Evolutionary conservation across 37 sponge, comb jelly and placozoan genomes (phyloP), one percentile per base, ranked within the genome.

Genomic region (Beroe ovata): DNA sequence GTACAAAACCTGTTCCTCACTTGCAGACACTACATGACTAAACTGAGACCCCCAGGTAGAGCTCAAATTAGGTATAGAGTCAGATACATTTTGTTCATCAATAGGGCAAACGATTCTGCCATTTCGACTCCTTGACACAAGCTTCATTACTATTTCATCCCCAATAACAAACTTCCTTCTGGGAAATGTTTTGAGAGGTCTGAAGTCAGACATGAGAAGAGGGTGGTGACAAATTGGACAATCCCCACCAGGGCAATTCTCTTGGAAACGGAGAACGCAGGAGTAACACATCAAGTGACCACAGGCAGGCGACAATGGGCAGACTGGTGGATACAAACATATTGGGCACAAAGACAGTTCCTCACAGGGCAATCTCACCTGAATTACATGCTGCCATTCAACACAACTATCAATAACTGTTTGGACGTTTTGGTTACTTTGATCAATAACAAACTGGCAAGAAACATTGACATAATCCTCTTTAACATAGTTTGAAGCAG

Each of bases 311-410:
- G 54, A 26, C 22, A 77, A n/a, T 4, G 84, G 84, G 23, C 84
- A 77, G 3, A 42, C 23, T 14, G 96, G 96, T 34, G 94, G 94
- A 88, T 93, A 93, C 38, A 96, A 90, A 64, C 96, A 96, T 19
- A 96, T 96, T 0, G 96, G 96, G 89, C 96, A 96, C 35, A 93
- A 94, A 16, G 96, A 91, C 77, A 94, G 91, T 41, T 96, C 91
- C 72, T 93, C 91, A 89, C 96, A 95, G 36, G 92, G 92, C 40
- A 94, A 71, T 59, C 96, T 37, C 28, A 77, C 84, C 21, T 77
- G 84, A 40, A 77, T 8, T 3, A 77, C 84, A 42, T 77, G 54
- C 1, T n/a, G 2, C 84, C 84, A 77, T 20, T 23, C 33, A 39
- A 42, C 84, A 77, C 21, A 37, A 54, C 54, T 77, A 39, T 77